Evolutionary conservation across 1,140 invertebrate species (phyloP), one percentile per base, ranked within the genome.

Genomic region (Pseudomyrmex flavicornis): DNA sequence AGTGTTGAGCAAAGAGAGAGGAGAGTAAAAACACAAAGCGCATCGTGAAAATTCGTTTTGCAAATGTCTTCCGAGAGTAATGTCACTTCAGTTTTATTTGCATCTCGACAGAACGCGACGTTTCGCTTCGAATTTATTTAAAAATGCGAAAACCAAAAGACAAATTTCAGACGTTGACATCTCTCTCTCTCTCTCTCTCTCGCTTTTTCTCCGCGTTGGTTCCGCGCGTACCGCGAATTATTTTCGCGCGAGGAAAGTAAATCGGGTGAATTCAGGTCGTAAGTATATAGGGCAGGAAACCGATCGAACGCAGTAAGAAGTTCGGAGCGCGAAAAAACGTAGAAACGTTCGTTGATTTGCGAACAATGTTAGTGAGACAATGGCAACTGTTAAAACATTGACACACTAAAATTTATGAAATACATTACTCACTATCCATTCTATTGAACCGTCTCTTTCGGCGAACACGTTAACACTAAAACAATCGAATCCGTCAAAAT

Each of bases 291-390:
- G 44, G n/a, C 66, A 46, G 66, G 7, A 61, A 80, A 59, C 56
- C 80, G 68, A 84, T 73, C 65, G 72, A 74, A 66, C n/a, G 68
- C 22, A 68, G 65, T 15, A 52, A 61, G 62, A 80, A 72, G 54
- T 70, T 15, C 12, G 56, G 17, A 26, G 65, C 44, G 35, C 62
- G 35, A 77, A 63, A 46, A 75, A 68, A 77, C 66, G 1, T 68
- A n/a, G 9, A 69, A 69, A 69, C 26, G 26, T 26, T 59, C n/a
- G 5, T 4, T 44, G 20, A 70, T 56, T 80, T 80, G 20, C 54
- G 46, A 80, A 61, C 12, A 35, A 44, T 59, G 54, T 59, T 12
- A 10, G n/a, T 72, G 74, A 8, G 44, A 59, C 15, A 66, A 15
- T 13, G 26, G 15, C 69, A 56, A 79, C 48, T 26, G 46, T 3